Conservation (phyloP, 2,113 vertebrate species). For the Eubucco bourcierii region DNA sequence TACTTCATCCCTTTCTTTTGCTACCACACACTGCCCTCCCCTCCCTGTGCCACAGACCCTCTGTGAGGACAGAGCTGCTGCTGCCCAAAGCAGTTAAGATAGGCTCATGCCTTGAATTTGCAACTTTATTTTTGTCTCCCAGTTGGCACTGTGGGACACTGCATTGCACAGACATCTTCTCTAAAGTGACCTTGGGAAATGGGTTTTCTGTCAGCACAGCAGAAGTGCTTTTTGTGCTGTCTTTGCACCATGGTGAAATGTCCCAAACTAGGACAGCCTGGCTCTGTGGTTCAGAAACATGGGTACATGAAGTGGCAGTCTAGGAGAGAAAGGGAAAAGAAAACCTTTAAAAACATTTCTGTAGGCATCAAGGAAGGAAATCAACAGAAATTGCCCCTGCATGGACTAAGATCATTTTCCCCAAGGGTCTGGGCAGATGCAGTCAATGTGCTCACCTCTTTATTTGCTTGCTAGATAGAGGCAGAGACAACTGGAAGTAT, state of each 20-base stretch:
- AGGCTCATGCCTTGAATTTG: background rate
- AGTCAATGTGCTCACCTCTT: background rate
- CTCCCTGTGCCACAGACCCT: background rate
- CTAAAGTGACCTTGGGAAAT: background rate
- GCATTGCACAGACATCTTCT: background rate
- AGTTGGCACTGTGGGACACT: background rate
- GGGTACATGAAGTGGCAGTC: background rate
- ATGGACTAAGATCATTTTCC: background rate
- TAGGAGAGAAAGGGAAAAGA: background rate
- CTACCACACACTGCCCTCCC: background rate
- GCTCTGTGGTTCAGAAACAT: background rate
- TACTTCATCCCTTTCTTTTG: slow-evolving; percentile 1
- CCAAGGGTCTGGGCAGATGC: background rate
- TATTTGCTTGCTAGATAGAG: background rate
- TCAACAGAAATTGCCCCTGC: background rate
- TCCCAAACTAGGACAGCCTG: background rate
- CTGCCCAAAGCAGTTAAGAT: background rate
- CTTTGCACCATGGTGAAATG: background rate
- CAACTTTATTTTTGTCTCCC: background rate
- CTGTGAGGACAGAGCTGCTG: background rate
- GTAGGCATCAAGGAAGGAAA: background rate
- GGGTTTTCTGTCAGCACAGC: background rate
- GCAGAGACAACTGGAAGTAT: background rate
- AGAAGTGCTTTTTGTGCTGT: background rate
- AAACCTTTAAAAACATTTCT: background rate